Conservation (phyloP, 2,888 invertebrate genomes). For the Lacanobia wlatinum region DNA sequence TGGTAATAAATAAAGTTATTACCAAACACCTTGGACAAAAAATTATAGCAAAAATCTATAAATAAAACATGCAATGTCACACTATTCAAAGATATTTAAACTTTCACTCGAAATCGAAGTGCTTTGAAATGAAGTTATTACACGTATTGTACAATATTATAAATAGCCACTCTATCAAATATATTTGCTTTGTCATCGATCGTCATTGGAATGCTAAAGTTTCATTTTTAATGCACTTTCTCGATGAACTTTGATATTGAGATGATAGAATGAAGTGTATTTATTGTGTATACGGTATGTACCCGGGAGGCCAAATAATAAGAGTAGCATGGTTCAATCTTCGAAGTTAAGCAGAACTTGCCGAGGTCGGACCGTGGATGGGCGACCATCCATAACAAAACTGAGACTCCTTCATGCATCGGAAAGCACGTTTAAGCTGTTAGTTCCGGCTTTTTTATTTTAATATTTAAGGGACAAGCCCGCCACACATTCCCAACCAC, state of each 20-base stretch:
- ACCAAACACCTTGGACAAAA: background rate
- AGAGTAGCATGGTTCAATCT: no score
- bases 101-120: conserved; percentile 50
- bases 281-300: no score
- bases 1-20: no score
- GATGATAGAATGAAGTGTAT: background rate
- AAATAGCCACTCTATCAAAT: conserved; percentile 54
- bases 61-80: conserved; percentile 42
- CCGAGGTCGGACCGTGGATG: no score
- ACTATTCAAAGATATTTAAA: conserved; percentile 26
- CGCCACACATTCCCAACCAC: no score
- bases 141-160: conserved; percentile 50
- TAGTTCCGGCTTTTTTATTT: no score
- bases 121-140: conserved; percentile 48
- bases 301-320: no score
- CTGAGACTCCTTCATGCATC: no score
- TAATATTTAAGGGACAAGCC: no score
- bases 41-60: conserved; percentile 3
- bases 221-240: conserved; percentile 52
- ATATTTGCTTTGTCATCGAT: conserved; percentile 76
- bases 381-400: no score
- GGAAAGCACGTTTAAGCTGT: no score
- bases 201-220: conserved; percentile 55
- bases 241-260: conserved; percentile 29
- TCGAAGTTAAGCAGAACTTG: no score